phyloP scores from a whole-genome alignment of 1,140 invertebrate species.

The Araneus ventricosus region DNA sequence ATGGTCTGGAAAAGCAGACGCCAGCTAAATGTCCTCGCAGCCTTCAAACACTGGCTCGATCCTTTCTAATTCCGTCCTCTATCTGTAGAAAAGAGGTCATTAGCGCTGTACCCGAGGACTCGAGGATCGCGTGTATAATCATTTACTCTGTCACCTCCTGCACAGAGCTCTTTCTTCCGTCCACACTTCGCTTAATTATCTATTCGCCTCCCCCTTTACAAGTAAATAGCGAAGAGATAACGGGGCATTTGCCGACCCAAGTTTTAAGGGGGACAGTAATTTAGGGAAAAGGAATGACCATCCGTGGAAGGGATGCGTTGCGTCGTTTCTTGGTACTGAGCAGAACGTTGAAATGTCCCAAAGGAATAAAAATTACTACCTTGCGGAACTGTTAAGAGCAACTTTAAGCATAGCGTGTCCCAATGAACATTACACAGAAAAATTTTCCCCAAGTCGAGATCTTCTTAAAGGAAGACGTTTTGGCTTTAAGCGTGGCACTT shows the following conservation, averaged over 20 bases:
- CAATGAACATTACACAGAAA: no score
- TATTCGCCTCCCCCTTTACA: neutral
- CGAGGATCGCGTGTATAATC: neutral
- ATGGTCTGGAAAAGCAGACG: neutral
- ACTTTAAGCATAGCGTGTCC: no score
- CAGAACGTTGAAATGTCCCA: neutral
- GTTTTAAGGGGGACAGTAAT: conserved; percentile 7
- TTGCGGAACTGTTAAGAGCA: neutral
- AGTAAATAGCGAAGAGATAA: neutral
- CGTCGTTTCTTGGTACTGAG: neutral
- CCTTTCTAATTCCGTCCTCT: neutral
- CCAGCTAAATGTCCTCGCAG: neutral
- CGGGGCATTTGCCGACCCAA: neutral
- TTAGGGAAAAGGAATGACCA: neutral
- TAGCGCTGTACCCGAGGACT: neutral
- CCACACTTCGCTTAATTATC: neutral
- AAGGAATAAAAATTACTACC: neutral
- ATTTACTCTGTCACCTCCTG: neutral
- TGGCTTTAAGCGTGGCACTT: no score
- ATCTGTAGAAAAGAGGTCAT: conserved; percentile 3
- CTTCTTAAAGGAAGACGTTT: no score
- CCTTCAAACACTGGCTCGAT: neutral
- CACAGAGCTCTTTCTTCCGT: neutral
- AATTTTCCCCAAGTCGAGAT: no score
- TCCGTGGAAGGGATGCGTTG: neutral